Evolutionary conservation across 2,797 vertebrate genomes (phyloP), one percentile per base, ranked within the genome.

Genomic region (Aeoliscus strigatus): DNA sequence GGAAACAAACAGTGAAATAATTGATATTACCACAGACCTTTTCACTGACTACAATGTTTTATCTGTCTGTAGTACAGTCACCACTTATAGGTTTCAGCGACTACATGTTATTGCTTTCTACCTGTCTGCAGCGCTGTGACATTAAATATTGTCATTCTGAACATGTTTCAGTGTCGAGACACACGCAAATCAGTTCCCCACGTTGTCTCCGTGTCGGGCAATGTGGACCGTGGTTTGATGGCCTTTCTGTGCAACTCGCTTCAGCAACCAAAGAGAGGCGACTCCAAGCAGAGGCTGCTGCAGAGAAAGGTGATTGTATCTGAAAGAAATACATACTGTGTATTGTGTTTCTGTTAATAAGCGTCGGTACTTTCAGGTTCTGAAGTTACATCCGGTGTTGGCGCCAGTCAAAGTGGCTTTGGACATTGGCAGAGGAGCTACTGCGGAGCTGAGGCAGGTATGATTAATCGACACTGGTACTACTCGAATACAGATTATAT

Each of bases 391-490:
- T 70, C 94, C 96, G 27, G 86, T 84, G 50, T 81, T 99, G 79
- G 83, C 92, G n/a, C 96, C 95, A 8, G 40, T 98, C 28, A 98
- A 96, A 85, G 90, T 96, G 27, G 91, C 94, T 33, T 58, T 98
- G 79, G 90, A 94, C 58, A 77, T 93, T 46, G 86, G 89, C 46
- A 90, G 75, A 65, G 93, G 94, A 52, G 87, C 90, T 25, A 86
- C 90, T 3, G 18, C 72, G 43, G 96, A 98, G 46, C 77, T 94
- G 14, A 90, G 94, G 33, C 94, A 92, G 91, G 96, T 96, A 50
- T 1, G 83, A 69, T 77, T 67, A 39, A 10, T 5, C 13, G 27
- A 5, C 29, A 27, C 5, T 9, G 11, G 40, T n/a, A 34, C 4
- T 9, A 15, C 16, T 33, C 3, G n/a, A n/a, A n/a, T n/a, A n/a